Conservation (phyloP, 2,888 invertebrate species). For the Seira ritae region DNA sequence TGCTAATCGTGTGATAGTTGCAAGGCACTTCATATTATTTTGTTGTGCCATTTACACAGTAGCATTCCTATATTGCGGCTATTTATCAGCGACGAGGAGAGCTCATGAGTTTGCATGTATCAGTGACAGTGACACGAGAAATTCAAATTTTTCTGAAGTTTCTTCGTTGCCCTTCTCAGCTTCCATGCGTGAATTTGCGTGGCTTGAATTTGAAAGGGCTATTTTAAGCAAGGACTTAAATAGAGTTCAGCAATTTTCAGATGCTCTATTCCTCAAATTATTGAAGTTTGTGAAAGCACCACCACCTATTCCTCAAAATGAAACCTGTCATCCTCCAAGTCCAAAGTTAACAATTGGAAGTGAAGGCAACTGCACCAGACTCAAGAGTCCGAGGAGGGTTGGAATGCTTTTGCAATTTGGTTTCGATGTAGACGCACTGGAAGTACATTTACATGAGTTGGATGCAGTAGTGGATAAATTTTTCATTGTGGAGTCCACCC, state of each 20-base stretch:
- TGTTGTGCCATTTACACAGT: too few relatives aligned
- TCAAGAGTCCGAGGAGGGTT: constrained; percentile 17
- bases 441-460: constrained; percentile 61
- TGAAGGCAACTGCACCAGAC: neutral
- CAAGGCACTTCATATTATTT: too few relatives aligned
- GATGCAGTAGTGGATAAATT: constrained; percentile 58
- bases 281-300: neutral
- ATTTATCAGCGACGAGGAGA: too few relatives aligned
- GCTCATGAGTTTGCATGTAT: too few relatives aligned
- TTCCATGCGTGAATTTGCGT: too few relatives aligned
- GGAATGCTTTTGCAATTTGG: constrained; percentile 52
- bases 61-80: too few relatives aligned
- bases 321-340: constrained; percentile 10
- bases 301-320: neutral
- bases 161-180: too few relatives aligned
- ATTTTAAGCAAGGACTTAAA: too few relatives aligned
- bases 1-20: too few relatives aligned
- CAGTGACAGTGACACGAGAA: too few relatives aligned
- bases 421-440: constrained; percentile 59
- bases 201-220: too few relatives aligned
- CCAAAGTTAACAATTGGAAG: neutral
- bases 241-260: neutral
- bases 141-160: too few relatives aligned
- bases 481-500: constrained; percentile 54
- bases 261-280: neutral